Conservation (phyloP, 1,140 invertebrate genomes). For the Brachionus plicatilis region DNA sequence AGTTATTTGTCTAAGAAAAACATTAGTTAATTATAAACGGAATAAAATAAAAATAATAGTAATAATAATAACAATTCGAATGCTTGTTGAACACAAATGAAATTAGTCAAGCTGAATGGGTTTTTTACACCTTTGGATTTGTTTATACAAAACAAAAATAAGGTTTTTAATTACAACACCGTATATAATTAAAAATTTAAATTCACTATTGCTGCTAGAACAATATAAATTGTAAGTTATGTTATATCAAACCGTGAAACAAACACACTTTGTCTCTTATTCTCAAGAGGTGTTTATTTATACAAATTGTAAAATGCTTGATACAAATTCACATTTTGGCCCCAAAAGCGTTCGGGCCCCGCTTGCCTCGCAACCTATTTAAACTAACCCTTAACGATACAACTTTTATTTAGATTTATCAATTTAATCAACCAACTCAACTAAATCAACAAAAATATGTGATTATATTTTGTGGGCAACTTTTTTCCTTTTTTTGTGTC, state of each 20-base stretch:
- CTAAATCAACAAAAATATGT: background rate
- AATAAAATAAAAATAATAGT: background rate
- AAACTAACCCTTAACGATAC: background rate
- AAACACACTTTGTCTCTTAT: background rate
- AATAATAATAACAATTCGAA: background rate
- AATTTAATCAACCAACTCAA: background rate
- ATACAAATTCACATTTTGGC: background rate
- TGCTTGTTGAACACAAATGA: background rate
- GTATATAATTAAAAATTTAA: slow-evolving; percentile 13
- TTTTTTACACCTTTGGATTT: slow-evolving; percentile 22
- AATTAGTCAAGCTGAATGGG: slow-evolving; percentile 30
- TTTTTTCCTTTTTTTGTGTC: too few species aligned
- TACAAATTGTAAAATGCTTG: background rate
- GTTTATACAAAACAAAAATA: slow-evolving; percentile 13
- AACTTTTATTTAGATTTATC: background rate
- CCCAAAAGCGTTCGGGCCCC: background rate
- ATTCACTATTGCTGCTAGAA: background rate
- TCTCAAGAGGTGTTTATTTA: slow-evolving; percentile 7
- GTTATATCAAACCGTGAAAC: slow-evolving; percentile 9
- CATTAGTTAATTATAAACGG: slow-evolving; percentile 30
- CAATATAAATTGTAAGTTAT: slow-evolving; percentile 3
- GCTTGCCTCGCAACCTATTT: background rate
- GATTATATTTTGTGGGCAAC: background rate
- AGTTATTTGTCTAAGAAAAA: slow-evolving; percentile 18
- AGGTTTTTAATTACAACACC: slow-evolving; percentile 11